phyloP scores from a whole-genome alignment of 2,113 vertebrate species.

The Callipepla californica region DNA sequence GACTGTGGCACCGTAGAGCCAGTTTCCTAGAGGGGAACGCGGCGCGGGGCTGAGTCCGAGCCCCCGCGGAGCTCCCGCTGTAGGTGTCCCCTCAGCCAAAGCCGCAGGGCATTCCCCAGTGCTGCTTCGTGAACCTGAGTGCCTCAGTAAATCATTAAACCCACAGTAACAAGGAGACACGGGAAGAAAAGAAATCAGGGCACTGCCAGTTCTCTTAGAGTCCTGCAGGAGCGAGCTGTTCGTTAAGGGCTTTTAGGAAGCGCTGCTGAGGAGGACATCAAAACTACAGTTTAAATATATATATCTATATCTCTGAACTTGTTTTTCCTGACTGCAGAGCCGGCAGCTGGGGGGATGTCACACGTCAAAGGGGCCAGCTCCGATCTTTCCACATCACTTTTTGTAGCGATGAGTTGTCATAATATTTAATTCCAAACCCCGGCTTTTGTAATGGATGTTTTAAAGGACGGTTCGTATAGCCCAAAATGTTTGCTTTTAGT shows the following conservation, averaged over 20 bases:
- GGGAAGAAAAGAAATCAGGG: not conserved
- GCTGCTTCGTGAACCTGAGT: not conserved
- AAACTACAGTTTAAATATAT: not conserved
- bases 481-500: not conserved
- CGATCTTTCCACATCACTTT: not conserved
- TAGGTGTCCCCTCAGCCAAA: not conserved
- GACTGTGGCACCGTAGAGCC: rapidly evolving
- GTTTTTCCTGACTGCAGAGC: not conserved
- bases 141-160: not conserved
- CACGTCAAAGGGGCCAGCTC: not conserved
- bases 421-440: not conserved
- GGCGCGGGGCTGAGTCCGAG: not conserved
- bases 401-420: not conserved
- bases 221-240: not conserved
- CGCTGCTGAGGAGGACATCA: not conserved
- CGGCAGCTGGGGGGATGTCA: not conserved
- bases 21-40: not conserved
- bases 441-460: not conserved
- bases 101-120: rapidly evolving
- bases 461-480: not conserved
- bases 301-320: not conserved
- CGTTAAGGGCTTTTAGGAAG: not conserved
- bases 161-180: rapidly evolving
- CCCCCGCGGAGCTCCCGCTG: not conserved
- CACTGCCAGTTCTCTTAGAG: not conserved